Base-by-base conservation (phyloP, 2,888 invertebrate genomes). In the Sinopyrophorus schimmeli region DNA sequence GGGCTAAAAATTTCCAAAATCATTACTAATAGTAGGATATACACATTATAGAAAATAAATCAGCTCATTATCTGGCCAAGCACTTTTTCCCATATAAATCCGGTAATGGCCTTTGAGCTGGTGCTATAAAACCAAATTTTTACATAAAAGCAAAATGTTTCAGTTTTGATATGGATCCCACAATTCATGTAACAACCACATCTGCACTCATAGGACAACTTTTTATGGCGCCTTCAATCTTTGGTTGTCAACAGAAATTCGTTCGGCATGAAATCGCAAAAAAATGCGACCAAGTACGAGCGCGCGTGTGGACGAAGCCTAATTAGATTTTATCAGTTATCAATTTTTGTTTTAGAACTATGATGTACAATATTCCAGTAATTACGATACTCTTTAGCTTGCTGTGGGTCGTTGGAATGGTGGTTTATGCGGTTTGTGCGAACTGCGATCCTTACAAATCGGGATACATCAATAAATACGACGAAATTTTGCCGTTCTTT, bases 181-280 rank as follows among this genome's bases (percentile, higher is more conserved):
- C 83, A 1, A 77, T 86, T 1, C 80, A 91, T 11, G 89, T 91
- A 5, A 86, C 89, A 46, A 91, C 90, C 0, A 70, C 84, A 12
- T 89, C 90, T 0, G 91, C 91, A 0, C 77, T 86, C 57, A 66
- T 91, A 41, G 91, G 91, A 1, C 90, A 91, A 66, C 78, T 91
- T 34, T 91, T 92, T 71, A 89, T 91, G 86, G 90, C 91, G 0
- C 73, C 91, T 1, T 90, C 90, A n/a, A 84, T 90, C 66, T 89
- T 90, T 67, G 92, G 92, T 1, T 91, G 91, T 67, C 90, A 91
- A 65, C 92, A 92, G 69, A 91, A 90, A 63, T 90, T 91, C 63
- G 91, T 92, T 32, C 92, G 90, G 90, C 55, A 86, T 92, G 80
- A 80, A 81, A 54, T 83, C 84, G 2, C 77, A 82, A 50, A 78